phyloP scores from a whole-genome alignment of 2,888 invertebrate genomes.

The Meghimatium bilineatum region DNA sequence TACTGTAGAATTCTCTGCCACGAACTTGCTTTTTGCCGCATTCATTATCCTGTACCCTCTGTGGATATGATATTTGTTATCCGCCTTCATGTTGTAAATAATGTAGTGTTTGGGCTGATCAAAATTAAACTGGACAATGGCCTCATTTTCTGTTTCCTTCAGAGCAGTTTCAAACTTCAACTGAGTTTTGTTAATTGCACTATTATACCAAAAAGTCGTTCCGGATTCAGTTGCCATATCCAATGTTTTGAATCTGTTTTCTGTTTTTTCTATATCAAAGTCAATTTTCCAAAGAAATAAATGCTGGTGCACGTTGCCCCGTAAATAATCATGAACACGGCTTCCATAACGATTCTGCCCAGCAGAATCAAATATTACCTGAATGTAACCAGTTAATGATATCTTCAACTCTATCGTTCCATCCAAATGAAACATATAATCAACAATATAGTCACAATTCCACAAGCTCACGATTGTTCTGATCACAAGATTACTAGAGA shows the following conservation, averaged over 20 bases:
- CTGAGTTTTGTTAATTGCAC: constrained; percentile 59
- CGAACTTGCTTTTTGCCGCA: constrained; percentile 58
- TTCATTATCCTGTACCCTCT: constrained; percentile 64
- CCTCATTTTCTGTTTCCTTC: constrained; percentile 63
- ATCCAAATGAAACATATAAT: constrained; percentile 71
- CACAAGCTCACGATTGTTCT: constrained; percentile 66
- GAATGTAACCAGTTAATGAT: constrained; percentile 68
- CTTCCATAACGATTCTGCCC: constrained; percentile 63
- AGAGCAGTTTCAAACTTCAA: constrained; percentile 55
- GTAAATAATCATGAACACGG: constrained; percentile 58
- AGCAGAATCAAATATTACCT: constrained; percentile 60
- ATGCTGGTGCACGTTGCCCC: constrained; percentile 68
- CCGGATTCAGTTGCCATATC: constrained; percentile 53
- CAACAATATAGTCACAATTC: constrained; percentile 72
- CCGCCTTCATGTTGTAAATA: constrained; percentile 58
- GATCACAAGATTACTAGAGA: constrained; percentile 66
- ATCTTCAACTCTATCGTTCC: constrained; percentile 67
- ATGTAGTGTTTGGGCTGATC: constrained; percentile 61
- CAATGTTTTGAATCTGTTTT: constrained; percentile 65
- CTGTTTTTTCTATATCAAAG: constrained; percentile 64
- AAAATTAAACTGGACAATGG: constrained; percentile 57
- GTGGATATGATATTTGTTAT: constrained; percentile 57
- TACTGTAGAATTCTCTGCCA: constrained; percentile 58
- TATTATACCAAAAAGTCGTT: constrained; percentile 49
- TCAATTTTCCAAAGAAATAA: constrained; percentile 71